Percentiles rank a stretch among this genome's conserved stretches.
These are phyloP conservation scores for Parapsyche elsis DNA, from an alignment of 1,140 invertebrate species.

Conservation along the genomic window DNA sequence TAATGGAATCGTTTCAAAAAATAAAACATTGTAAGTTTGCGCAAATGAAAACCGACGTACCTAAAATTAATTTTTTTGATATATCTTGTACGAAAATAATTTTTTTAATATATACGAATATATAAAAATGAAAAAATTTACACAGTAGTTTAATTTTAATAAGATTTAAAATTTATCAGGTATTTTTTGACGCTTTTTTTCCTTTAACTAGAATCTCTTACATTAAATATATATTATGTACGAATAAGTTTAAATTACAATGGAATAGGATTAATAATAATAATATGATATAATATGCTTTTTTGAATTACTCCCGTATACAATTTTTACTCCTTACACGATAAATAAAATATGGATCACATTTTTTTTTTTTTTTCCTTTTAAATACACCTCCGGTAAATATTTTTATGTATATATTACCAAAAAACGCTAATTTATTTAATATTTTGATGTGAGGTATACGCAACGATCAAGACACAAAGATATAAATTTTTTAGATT, in stretches of 20 bases:
- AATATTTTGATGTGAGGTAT: constrained; percentile 60
- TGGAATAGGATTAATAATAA: constrained; percentile 31
- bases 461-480: constrained; percentile 66
- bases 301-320: constrained; percentile 54
- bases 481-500: constrained; percentile 58
- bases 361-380: constrained; percentile 25
- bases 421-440: constrained; percentile 42
- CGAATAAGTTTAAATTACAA: constrained; percentile 24
- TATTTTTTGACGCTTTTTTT: constrained; percentile 23
- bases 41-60: not conserved
- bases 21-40: not conserved
- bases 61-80: constrained; percentile 16
- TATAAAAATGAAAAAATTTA: constrained; percentile 29
- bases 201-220: constrained; percentile 22
- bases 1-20: not conserved
- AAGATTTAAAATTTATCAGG: constrained; percentile 29
- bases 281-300: constrained; percentile 24
- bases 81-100: constrained; percentile 29
- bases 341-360: constrained; percentile 36
- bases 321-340: constrained; percentile 28
- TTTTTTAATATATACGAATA: constrained; percentile 11
- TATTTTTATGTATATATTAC: constrained; percentile 55
- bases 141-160: constrained; percentile 17
- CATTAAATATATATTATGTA: constrained; percentile 28
- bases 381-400: constrained; percentile 46